Base-by-base conservation (phyloP, 2,113 vertebrate species). In the Morone saxatilis region DNA sequence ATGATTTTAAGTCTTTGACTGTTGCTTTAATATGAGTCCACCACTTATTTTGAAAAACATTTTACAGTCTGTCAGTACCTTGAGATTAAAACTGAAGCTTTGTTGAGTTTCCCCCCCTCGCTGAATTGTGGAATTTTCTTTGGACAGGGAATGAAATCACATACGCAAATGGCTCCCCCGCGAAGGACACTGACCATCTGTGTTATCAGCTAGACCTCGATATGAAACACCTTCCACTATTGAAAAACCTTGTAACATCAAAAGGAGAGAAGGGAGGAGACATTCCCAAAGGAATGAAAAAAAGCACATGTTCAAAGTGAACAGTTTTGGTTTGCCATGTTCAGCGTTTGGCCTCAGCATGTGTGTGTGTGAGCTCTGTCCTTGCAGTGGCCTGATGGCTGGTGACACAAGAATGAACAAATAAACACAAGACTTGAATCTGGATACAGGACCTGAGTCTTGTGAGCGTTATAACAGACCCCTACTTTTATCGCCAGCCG, bases 201-300 rank as follows among this genome's bases (percentile, higher is more conserved):
- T 86, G 93, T 91, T 93, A 94, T 94, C 94, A 93, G 82, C 84
- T 74, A 83, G 71, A 76, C 68, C 65, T 78, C 88, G 78, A 94
- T 93, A 94, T 94, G 94, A 95, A 95, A 95, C 95, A 95, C 93
- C 93, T 95, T 91, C 76, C 40, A 67, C 78, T 85, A 93, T 88
- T 93, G 85, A 93, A 84, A 91, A 67, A 73, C 22, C 11, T 11
- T 48, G 36, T 36, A 80, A 91, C 87, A 89, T 93, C 89, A 92
- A 85, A 94, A 78, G 69, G 63, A 81, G 0, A 56, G 36, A 75
- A 73, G 61, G 75, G 78, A 87, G 71, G 78, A 93, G 72, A 68
- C 78, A 83, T 84, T 85, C 82, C 83, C 71, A 13, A 19, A 83
- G 63, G 50, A 76, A 83, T 76, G 53, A 88, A 76, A 72, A 80